These are phyloP conservation scores for Xenopus tropicalis DNA, from an alignment of 2,113 vertebrate species.

Conservation along the genomic window UCB_Xtro_10.0 CM004446.2:19314001-19314500, in stretches of 20 bases:
- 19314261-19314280: not conserved
- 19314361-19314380: conserved; percentile 77
- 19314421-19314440: conserved; percentile 67
- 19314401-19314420: conserved; percentile 81
- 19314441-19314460: conserved; percentile 63
- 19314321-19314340: conserved; percentile 51
- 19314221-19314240: not conserved
- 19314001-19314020: too few relatives aligned
- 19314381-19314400: conserved; percentile 85
- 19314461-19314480: conserved; percentile 79
- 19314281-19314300: not conserved
- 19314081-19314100: too few relatives aligned
- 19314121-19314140: too few relatives aligned
- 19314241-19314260: not conserved
- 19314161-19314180: too few relatives aligned
- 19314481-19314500: conserved; percentile 69
- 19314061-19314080: too few relatives aligned
- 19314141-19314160: too few relatives aligned
- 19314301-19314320: conserved; percentile 49
- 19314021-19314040: too few relatives aligned
- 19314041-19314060: too few relatives aligned
- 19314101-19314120: too few relatives aligned
- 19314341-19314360: conserved; percentile 78
- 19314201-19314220: too few relatives aligned
- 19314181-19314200: too few relatives aligned